Evolutionary conservation across 2,797 vertebrate genomes (phyloP).

Genomic region (Macroramphosus scolopax): DNA sequence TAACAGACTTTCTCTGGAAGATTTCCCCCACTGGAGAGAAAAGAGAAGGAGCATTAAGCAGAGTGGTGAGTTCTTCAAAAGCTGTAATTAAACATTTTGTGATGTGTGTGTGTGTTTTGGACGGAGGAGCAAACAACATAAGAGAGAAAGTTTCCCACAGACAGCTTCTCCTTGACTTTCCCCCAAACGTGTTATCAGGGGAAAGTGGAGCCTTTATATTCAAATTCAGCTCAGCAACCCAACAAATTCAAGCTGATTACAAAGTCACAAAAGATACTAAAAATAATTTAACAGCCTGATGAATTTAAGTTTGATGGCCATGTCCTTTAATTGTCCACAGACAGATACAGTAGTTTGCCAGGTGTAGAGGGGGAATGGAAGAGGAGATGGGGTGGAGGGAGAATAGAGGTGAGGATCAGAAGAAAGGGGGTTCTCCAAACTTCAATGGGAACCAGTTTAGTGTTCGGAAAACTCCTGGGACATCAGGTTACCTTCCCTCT

Average conservation of each 20-base stretch:
- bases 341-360: not conserved
- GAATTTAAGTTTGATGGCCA: conserved; percentile 20
- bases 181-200: conserved; percentile 60
- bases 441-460: conserved; percentile 67
- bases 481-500: conserved; percentile 76
- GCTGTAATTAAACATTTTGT: conserved; percentile 27
- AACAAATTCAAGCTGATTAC: conserved; percentile 33
- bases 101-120: conserved; percentile 4
- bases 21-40: conserved; percentile 44
- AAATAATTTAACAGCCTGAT: too few species aligned
- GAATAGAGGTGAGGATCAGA: conserved; percentile 38
- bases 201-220: conserved; percentile 53
- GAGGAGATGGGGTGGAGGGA: conserved; percentile 17
- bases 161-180: conserved; percentile 3
- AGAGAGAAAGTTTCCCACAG: not conserved
- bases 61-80: conserved; percentile 58
- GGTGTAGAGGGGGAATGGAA: conserved; percentile 14
- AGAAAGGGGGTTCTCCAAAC: conserved; percentile 55
- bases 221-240: conserved; percentile 35
- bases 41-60: conserved; percentile 44
- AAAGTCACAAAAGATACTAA: too few species aligned
- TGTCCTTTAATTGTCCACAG: conserved; percentile 11
- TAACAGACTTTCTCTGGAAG: conserved; percentile 55
- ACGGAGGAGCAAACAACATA: conserved; percentile 1
- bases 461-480: conserved; percentile 64